Evolutionary conservation across 1,140 invertebrate species (phyloP), one percentile per base, ranked within the genome.

Genomic region (Teleogryllus occipitalis): DNA sequence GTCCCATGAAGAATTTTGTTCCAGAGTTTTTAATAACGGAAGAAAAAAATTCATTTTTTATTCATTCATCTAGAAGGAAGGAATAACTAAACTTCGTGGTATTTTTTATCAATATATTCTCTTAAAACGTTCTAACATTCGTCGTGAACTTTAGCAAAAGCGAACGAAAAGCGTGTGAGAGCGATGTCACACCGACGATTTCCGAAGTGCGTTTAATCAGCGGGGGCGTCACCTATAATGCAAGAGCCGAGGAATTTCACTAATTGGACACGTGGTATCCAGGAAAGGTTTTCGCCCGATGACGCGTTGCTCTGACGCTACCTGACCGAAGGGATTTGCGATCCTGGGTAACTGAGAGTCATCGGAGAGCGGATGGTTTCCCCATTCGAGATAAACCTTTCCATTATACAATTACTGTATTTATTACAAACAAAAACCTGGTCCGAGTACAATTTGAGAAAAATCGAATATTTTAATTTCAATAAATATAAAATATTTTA

Each of bases 261-360:
- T 65, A 65, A 65, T 65, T 65, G 54, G 54, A 65, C 54, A 65
- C 54, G 54, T 65, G 54, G 54, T 65, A 65, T 65, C 54, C 18
- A 18, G 18, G 54, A 65, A 18, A 10, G 18, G 10, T 10, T 65
- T 65, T 14, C 54, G 0, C 54, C 54, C 54, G 54, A 7, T 14
- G n/a, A n/a, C 54, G 54, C 54, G 54, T 65, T 18, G 2, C 18
- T 65, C 18, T 14, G 10, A 65, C 54, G 54, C 54, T 65, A 2
- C 54, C 54, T 65, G 10, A 18, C 54, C 10, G 7, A 18, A 65
- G 18, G 3, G 54, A 39, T 65, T 65, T 65, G 54, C 54, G 18
- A 14, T 3, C 54, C 54, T 65, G 1, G 2, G 10, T 10, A 65
- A 65, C 54, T 65, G 54, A 18, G 18, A 65, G 18, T 65, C 10